Evolutionary conservation across 2,797 vertebrate species (phyloP).

Genomic region (Thunnus albacares): DNA sequence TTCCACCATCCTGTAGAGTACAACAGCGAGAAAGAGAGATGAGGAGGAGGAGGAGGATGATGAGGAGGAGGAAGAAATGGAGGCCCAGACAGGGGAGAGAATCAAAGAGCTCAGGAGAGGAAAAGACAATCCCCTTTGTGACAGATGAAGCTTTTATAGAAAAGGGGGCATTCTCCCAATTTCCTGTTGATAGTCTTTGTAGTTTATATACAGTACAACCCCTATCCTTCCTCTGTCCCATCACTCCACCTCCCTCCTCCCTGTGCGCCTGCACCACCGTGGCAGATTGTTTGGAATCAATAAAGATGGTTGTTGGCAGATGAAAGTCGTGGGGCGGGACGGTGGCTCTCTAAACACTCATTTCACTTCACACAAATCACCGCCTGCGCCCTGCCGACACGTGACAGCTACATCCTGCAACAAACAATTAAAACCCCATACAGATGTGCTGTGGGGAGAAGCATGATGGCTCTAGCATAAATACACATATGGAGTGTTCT

Average conservation of each 20-base stretch:
- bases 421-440: slow-evolving; percentile 74
- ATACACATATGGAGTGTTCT: slow-evolving; percentile 66
- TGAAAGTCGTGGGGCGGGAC: slow-evolving; percentile 74
- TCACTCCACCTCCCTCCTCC: slow-evolving; percentile 36
- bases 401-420: slow-evolving; percentile 63
- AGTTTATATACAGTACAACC: slow-evolving; percentile 35
- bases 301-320: slow-evolving; percentile 80
- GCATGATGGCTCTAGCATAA: slow-evolving; percentile 30
- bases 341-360: slow-evolving; percentile 72
- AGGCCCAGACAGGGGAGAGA: slow-evolving; percentile 62
- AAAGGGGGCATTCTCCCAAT: slow-evolving; percentile 59
- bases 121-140: slow-evolving; percentile 65
- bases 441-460: slow-evolving; percentile 69
- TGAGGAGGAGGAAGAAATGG: slow-evolving; percentile 33
- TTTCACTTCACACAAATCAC: slow-evolving; percentile 77
- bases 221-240: slow-evolving; percentile 39
- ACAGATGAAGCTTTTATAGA: slow-evolving; percentile 70
- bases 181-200: slow-evolving; percentile 76
- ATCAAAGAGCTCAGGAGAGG: slow-evolving; percentile 68
- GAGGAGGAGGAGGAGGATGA: slow-evolving; percentile 38
- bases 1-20: slow-evolving; percentile 68
- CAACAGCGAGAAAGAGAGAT: slow-evolving; percentile 50
- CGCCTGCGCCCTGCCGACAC: slow-evolving; percentile 56
- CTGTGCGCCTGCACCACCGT: slow-evolving; percentile 39
- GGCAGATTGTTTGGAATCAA: slow-evolving; percentile 80